Evolutionary conservation across 2,888 invertebrate genomes (phyloP).

Genomic region (Eucera pruinosa): DNA sequence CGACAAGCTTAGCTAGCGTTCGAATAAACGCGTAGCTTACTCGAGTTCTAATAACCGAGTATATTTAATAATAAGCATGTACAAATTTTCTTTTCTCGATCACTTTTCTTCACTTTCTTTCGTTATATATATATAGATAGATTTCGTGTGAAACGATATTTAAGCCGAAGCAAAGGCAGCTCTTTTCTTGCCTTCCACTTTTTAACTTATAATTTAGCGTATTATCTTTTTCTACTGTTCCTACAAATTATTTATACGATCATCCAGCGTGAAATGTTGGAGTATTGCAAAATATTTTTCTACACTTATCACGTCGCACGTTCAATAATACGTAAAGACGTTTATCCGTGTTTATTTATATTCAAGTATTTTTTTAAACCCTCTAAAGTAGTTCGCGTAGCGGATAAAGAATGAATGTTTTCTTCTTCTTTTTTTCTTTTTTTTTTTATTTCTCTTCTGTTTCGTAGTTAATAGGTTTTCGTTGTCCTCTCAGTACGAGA

Average conservation of each 20-base stretch:
- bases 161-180: conserved; percentile 30
- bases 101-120: conserved; percentile 1
- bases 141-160: not conserved
- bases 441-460: not conserved
- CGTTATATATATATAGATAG: not conserved
- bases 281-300: conserved; percentile 40
- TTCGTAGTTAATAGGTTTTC: too few relatives aligned
- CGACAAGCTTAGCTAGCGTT: conserved; percentile 3
- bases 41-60: not conserved
- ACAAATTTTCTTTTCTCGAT: conserved; percentile 20
- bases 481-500: conserved; percentile 62
- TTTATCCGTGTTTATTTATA: conserved; percentile 26
- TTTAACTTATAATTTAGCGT: not conserved
- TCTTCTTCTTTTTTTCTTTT: too few relatives aligned
- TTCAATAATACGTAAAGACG: not conserved
- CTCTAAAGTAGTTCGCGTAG: not conserved
- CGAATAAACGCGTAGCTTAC: not conserved
- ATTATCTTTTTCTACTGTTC: conserved; percentile 28
- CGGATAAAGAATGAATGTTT: not conserved
- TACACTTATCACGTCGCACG: conserved; percentile 30
- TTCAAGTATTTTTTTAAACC: not conserved
- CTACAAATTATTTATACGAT: conserved; percentile 46
- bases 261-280: conserved; percentile 4
- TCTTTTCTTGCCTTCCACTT: conserved; percentile 17
- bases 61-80: conserved; percentile 12